Percentiles rank a stretch among this genome's conserved stretches.
phyloP scores from a whole-genome alignment of 1,140 invertebrate species.

The Brachionus calyciflorus region DNA sequence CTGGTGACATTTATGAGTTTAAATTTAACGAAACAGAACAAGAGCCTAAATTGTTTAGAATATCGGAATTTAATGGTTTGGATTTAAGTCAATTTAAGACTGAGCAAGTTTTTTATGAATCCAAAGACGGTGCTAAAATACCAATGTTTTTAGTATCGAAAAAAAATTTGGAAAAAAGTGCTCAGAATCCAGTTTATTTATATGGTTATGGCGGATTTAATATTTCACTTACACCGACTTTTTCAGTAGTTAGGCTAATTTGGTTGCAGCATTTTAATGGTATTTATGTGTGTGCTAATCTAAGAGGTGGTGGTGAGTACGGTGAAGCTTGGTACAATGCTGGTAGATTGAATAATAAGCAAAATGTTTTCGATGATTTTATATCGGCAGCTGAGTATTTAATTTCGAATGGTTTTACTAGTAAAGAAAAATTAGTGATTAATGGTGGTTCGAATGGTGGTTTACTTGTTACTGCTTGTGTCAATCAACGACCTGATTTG shows the following conservation, averaged over 20 bases:
- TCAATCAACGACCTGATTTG: slow-evolving; percentile 90
- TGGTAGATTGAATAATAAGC: slow-evolving; percentile 85
- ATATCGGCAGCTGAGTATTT: slow-evolving; percentile 86
- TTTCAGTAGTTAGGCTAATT: slow-evolving; percentile 75
- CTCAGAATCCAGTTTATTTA: slow-evolving; percentile 73
- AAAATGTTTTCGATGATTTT: slow-evolving; percentile 97
- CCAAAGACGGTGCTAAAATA: slow-evolving; percentile 87
- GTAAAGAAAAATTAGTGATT: slow-evolving; percentile 70
- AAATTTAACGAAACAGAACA: slow-evolving; percentile 71
- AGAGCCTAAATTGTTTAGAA: slow-evolving; percentile 71
- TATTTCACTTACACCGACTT: slow-evolving; percentile 80
- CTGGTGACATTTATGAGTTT: slow-evolving; percentile 81
- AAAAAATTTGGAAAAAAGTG: slow-evolving; percentile 64
- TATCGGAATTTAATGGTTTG: slow-evolving; percentile 80
- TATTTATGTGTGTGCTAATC: slow-evolving; percentile 84
- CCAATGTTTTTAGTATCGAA: slow-evolving; percentile 83
- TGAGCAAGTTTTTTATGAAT: slow-evolving; percentile 85
- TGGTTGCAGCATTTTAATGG: slow-evolving; percentile 87
- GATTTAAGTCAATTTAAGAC: slow-evolving; percentile 76
- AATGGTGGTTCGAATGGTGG: slow-evolving; percentile 96
- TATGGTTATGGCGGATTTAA: slow-evolving; percentile 98
- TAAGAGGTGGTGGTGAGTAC: slow-evolving; percentile 94
- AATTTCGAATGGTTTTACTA: slow-evolving; percentile 77
- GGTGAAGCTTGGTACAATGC: slow-evolving; percentile 94
- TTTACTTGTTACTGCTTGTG: slow-evolving; percentile 78